Conservation (phyloP, 2,888 invertebrate species). For the Barypeithes pellucidus region DNA sequence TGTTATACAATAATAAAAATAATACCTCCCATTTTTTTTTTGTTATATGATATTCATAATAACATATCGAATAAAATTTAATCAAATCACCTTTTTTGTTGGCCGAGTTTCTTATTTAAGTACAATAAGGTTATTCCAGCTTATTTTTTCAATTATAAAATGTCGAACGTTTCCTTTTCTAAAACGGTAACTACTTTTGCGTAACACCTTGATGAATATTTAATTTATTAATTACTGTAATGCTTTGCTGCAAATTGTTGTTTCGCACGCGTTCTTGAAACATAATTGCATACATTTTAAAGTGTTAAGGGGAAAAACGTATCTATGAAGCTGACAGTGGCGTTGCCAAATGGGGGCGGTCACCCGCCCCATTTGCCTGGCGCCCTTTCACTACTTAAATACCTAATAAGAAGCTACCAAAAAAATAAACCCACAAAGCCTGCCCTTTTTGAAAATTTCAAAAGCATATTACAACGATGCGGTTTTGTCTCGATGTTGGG, state of each 20-base stretch:
- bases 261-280: conserved; percentile 28
- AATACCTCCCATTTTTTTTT: not conserved
- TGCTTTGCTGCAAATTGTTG: conserved; percentile 6
- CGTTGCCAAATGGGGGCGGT: too few relatives aligned
- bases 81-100: not conserved
- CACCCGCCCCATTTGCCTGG: too few relatives aligned
- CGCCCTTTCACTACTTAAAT: too few relatives aligned
- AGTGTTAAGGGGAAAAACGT: not conserved
- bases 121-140: not conserved
- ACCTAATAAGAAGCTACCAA: too few relatives aligned
- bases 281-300: not conserved
- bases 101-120: too few relatives aligned
- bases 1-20: not conserved
- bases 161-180: conserved; percentile 32
- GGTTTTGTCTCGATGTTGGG: too few relatives aligned
- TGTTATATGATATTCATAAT: not conserved
- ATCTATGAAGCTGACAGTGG: not conserved
- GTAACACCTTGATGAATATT: conserved; percentile 38
- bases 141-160: not conserved
- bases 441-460: too few relatives aligned
- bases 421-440: too few relatives aligned
- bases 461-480: too few relatives aligned
- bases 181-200: conserved; percentile 32
- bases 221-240: conserved; percentile 38
- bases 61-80: too few relatives aligned